Base-by-base conservation (phyloP, 2,113 vertebrate species). In the Solea solea region DNA sequence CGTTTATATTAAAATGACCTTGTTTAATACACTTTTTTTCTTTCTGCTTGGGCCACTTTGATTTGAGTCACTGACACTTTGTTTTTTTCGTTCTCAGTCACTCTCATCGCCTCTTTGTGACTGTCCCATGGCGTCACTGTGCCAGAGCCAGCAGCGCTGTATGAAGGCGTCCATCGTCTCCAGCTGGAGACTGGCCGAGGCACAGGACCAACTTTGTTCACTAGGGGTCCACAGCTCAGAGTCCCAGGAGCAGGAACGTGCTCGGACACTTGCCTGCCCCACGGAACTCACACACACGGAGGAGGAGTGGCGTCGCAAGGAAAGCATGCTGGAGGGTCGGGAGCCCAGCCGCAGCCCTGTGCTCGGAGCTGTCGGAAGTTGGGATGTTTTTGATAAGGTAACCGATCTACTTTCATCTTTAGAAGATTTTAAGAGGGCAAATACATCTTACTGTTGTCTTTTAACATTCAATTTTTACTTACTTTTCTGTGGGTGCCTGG, bases 351-450 rank as follows among this genome's bases (percentile, higher is more conserved):
- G 92, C 85, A 95, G 95, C 84, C 85, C 95, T 5, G 93, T 94
- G 88, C 94, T 95, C 3, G 70, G 90, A 59, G 91, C 94, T 61
- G 89, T 90, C 56, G 74, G 94, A 77, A 97, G 95, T 88, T 95
- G 95, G 89, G 95, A 98, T 39, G 96, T 97, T 59, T 99, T 99
- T 86, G 95, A 99, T 93, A 98, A 96, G 95, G 97, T 86, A 42
- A 34, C 10, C 9, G 8, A 21, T 13, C 7, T 11, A 11, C 9
- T 56, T 10, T 39, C 28, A 12, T 7, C 5, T 7, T 10, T 45
- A 49, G 9, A 27, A 51, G 10, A 46, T 41, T 48, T 15, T 3
- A 56, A 48, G 40, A 57, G 2, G 12, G 10, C 8, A 51, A 8
- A 25, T 40, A 5, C 3, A 51, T 46, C 48, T 4, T 44, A 9